Conservation (phyloP, 2,113 vertebrate genomes). For the Struthidea cinerea region DNA sequence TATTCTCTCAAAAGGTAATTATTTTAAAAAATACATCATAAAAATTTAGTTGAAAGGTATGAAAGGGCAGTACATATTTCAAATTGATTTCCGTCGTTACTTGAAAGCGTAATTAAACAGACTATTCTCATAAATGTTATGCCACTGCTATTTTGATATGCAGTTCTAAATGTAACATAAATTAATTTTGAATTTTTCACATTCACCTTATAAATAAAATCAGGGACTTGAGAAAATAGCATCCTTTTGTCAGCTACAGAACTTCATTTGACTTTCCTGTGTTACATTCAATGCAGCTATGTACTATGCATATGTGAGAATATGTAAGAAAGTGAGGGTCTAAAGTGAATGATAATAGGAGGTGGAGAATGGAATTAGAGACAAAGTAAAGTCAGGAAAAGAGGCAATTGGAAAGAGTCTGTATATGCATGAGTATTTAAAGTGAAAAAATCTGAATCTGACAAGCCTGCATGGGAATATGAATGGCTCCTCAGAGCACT, state of each 20-base stretch:
- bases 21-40: fast-evolving
- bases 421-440: not conserved
- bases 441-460: not conserved
- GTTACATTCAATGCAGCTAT: not conserved
- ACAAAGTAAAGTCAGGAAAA: not conserved
- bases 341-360: not conserved
- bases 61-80: not conserved
- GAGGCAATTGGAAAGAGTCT: not conserved
- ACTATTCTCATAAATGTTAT: not conserved
- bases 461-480: not conserved
- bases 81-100: not conserved
- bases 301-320: not conserved
- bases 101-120: not conserved
- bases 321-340: not conserved
- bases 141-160: not conserved
- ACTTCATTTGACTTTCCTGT: not conserved
- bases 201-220: not conserved
- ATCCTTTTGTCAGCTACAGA: not conserved
- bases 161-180: not conserved
- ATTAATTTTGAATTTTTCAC: not conserved
- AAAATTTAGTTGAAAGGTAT: not conserved
- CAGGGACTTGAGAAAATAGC: not conserved
- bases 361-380: not conserved
- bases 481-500: not conserved
- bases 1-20: not conserved